Evolutionary conservation across 2,888 invertebrate species (phyloP).

Genomic region (Tetramorium bicarinatum): DNA sequence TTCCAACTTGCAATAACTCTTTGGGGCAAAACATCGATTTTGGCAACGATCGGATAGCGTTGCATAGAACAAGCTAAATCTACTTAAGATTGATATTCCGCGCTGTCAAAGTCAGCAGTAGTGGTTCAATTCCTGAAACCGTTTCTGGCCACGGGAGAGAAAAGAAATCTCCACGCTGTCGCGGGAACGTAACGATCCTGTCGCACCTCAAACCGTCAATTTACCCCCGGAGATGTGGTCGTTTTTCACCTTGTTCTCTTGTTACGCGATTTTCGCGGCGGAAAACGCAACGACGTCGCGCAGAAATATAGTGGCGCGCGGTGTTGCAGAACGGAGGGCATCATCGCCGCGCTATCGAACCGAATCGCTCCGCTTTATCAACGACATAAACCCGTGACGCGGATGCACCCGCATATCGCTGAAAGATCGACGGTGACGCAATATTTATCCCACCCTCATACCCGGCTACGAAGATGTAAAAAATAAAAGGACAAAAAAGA

Average conservation of each 20-base stretch:
- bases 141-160: constrained; percentile 42
- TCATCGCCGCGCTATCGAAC: constrained; percentile 33
- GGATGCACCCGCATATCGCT: constrained; percentile 33
- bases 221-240: constrained; percentile 51
- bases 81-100: constrained; percentile 52
- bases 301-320: constrained; percentile 17
- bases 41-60: background rate
- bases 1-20: background rate
- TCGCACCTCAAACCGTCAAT: constrained; percentile 53
- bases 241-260: constrained; percentile 56
- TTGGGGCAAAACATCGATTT: background rate
- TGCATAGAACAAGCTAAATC: constrained; percentile 23
- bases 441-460: constrained; percentile 49
- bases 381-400: constrained; percentile 37
- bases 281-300: constrained; percentile 27
- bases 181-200: constrained; percentile 50
- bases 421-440: constrained; percentile 39
- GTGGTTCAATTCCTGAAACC: constrained; percentile 41
- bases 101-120: constrained; percentile 47
- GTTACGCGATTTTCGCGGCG: constrained; percentile 34
- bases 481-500: background rate
- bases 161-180: constrained; percentile 56
- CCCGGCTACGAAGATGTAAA: constrained; percentile 1
- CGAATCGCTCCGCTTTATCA: constrained; percentile 49
- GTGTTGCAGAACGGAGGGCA: constrained; percentile 9